phyloP scores from a whole-genome alignment of 2,888 invertebrate species.

The Latrodectus hesperus region DNA sequence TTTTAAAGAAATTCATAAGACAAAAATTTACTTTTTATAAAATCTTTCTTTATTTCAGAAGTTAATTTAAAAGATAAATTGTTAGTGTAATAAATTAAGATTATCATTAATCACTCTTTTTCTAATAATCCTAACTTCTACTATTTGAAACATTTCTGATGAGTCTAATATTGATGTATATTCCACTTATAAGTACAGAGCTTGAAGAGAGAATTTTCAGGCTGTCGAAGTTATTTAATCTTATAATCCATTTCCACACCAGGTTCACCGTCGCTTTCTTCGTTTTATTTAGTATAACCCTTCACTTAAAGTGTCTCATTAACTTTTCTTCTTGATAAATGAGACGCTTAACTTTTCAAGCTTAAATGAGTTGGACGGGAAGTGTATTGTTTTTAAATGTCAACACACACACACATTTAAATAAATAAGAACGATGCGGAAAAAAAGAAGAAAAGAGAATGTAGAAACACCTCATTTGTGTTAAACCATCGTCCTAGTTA shows the following conservation, averaged over 20 bases:
- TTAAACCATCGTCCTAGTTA: conserved; percentile 6
- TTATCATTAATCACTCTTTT: background rate
- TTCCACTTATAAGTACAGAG: background rate
- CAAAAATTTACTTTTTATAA: background rate
- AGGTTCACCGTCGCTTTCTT: background rate
- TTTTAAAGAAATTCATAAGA: background rate
- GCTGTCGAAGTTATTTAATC: conserved; percentile 9
- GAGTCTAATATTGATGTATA: background rate
- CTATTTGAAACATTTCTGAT: background rate
- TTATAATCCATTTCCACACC: conserved; percentile 14
- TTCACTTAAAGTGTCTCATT: background rate
- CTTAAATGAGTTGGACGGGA: background rate
- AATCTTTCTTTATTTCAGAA: background rate
- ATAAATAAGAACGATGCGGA: background rate
- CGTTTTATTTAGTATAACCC: conserved; percentile 12
- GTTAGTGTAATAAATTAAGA: background rate
- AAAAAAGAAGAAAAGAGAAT: background rate
- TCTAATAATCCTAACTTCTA: background rate
- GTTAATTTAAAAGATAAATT: background rate
- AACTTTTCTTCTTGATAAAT: conserved; percentile 7
- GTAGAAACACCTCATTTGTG: conserved; percentile 4
- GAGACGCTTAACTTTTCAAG: conserved; percentile 18
- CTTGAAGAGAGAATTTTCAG: background rate
- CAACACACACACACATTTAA: conserved; percentile 27
- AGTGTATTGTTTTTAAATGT: conserved; percentile 39